phyloP scores from a whole-genome alignment of 2,888 invertebrate species.

The Hoplodrina ambigua region DNA sequence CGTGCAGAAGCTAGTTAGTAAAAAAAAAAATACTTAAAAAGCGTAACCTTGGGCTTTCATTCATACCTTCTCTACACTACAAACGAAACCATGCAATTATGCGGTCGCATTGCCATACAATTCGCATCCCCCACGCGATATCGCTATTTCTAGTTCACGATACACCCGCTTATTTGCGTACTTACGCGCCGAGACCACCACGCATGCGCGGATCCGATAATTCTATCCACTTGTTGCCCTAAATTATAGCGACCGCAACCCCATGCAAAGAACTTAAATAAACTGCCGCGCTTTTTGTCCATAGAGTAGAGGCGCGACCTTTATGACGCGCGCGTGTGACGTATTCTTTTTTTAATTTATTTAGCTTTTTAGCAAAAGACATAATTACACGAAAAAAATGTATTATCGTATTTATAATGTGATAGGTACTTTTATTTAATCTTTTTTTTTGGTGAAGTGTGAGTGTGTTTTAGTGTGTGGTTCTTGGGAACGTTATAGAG shows the following conservation, averaged over 20 bases:
- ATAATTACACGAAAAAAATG: background rate
- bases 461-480: conserved; percentile 16
- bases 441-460: conserved; percentile 20
- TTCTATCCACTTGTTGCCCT: conserved; percentile 85
- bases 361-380: conserved; percentile 12
- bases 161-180: conserved; percentile 81
- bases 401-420: background rate
- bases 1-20: too few species aligned
- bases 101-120: conserved; percentile 56
- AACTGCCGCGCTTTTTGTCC: conserved; percentile 79
- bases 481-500: background rate
- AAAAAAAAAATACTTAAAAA: conserved; percentile 2
- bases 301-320: conserved; percentile 79
- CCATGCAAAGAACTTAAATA: conserved; percentile 87
- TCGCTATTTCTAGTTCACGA: conserved; percentile 76
- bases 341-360: conserved; percentile 66
- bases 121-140: conserved; percentile 80
- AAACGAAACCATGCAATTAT: conserved; percentile 50
- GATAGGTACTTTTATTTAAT: background rate
- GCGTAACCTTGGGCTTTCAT: conserved; percentile 33
- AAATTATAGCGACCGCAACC: conserved; percentile 84
- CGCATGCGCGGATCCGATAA: conserved; percentile 88
- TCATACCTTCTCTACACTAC: conserved; percentile 8
- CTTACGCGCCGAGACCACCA: conserved; percentile 82
- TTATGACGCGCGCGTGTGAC: conserved; percentile 76